Evolutionary conservation across 1,140 invertebrate genomes (phyloP).

Genomic region (Leucophenga varia): DNA sequence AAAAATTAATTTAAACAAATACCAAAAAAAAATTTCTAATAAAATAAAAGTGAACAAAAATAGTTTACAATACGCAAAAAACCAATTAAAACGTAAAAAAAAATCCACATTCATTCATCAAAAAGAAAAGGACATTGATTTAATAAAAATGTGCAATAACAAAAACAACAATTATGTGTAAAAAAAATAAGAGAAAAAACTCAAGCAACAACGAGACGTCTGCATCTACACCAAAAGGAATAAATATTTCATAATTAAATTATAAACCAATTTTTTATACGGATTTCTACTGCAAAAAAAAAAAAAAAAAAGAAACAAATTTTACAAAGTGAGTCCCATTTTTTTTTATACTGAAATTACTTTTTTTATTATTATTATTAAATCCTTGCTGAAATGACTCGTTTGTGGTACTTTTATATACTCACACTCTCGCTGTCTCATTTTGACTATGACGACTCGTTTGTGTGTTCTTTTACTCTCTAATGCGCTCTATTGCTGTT

Average conservation of each 20-base stretch:
- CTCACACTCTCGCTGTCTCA: neutral
- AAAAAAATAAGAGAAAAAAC: constrained; percentile 12
- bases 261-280: neutral
- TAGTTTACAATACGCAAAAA: too few relatives aligned
- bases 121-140: too few relatives aligned
- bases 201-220: neutral
- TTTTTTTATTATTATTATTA: constrained; percentile 24
- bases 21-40: too few relatives aligned
- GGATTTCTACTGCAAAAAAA: constrained; percentile 13
- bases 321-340: constrained; percentile 5
- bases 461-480: constrained; percentile 23
- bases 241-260: too few relatives aligned
- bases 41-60: too few relatives aligned
- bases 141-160: constrained; percentile 41
- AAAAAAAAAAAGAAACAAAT: constrained; percentile 6
- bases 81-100: too few relatives aligned
- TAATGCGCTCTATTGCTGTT: constrained; percentile 40
- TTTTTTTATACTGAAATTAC: constrained; percentile 12
- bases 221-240: too few relatives aligned
- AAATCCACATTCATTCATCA: too few relatives aligned
- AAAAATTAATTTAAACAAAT: too few relatives aligned
- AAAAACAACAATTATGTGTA: constrained; percentile 10
- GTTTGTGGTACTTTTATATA: constrained; percentile 7
- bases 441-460: neutral
- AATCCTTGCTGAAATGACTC: constrained; percentile 21